Conservation (phyloP, 1,140 invertebrate species). For the Zelostemma sp. region DNA sequence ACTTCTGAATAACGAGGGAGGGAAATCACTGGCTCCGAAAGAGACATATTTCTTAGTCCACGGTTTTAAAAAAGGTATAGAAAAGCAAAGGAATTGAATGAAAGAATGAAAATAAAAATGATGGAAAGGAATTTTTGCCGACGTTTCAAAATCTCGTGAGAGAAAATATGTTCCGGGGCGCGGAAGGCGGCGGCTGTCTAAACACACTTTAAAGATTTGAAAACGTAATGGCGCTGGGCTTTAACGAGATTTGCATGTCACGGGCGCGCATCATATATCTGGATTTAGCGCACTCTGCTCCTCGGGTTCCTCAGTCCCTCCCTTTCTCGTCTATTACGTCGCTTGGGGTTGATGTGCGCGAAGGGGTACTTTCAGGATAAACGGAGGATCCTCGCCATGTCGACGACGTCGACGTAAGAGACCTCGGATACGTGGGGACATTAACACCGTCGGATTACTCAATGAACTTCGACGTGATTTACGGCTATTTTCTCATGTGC, state of each 20-base stretch:
- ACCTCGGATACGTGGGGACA: conserved; percentile 56
- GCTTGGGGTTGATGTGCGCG: conserved; percentile 56
- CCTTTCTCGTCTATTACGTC: conserved; percentile 50
- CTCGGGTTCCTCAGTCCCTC: conserved; percentile 46
- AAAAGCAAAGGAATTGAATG: too few relatives aligned
- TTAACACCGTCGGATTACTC: conserved; percentile 68
- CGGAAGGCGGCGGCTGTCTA: conserved; percentile 65
- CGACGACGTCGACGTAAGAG: conserved; percentile 51
- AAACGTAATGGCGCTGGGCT: conserved; percentile 70
- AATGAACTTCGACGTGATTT: conserved; percentile 68
- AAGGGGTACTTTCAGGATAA: conserved; percentile 65
- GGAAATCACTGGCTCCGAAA: conserved; percentile 23
- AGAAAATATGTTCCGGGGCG: conserved; percentile 40
- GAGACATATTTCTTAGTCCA: too few relatives aligned
- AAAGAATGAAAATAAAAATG: too few relatives aligned
- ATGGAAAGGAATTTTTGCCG: background rate
- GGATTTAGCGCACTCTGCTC: conserved; percentile 64
- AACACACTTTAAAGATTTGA: conserved; percentile 72
- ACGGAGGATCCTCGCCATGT: conserved; percentile 57
- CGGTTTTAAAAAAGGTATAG: too few relatives aligned
- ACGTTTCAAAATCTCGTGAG: conserved; percentile 23
- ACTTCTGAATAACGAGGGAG: conserved; percentile 4
- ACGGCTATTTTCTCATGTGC: conserved; percentile 28
- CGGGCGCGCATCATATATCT: conserved; percentile 71
- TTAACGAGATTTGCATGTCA: conserved; percentile 71